These are phyloP conservation scores for Euphydryas editha DNA, from an alignment of 2,888 invertebrate species.

Conservation along the genomic window DNA sequence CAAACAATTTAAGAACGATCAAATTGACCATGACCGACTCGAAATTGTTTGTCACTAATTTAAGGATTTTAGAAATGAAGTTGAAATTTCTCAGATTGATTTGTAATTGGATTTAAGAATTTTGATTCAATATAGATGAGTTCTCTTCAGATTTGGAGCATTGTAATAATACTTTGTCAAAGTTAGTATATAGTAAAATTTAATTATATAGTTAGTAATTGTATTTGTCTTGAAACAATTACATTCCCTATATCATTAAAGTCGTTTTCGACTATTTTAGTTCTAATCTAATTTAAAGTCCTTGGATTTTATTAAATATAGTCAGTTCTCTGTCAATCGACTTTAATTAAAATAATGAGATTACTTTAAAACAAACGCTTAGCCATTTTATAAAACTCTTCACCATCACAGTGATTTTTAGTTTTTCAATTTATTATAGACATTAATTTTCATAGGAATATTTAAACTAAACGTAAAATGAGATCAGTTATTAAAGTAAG, in stretches of 20 bases:
- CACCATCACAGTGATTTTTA: too few relatives aligned
- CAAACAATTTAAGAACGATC: slow-evolving; percentile 21
- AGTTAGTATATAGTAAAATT: slow-evolving; percentile 68
- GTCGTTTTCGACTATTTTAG: background rate
- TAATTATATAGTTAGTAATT: background rate
- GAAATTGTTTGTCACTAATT: slow-evolving; percentile 61
- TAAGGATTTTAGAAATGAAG: slow-evolving; percentile 44
- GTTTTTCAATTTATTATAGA: too few relatives aligned
- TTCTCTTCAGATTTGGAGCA: slow-evolving; percentile 62
- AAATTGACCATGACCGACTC: slow-evolving; percentile 54
- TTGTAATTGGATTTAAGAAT: slow-evolving; percentile 41
- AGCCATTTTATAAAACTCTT: too few relatives aligned
- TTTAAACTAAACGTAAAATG: too few relatives aligned
- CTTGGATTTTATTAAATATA: background rate
- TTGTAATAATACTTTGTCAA: slow-evolving; percentile 63
- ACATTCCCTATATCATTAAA: background rate
- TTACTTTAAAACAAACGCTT: too few relatives aligned
- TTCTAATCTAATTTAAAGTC: background rate
- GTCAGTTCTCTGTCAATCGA: background rate
- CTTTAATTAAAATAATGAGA: too few relatives aligned
- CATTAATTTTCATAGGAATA: too few relatives aligned
- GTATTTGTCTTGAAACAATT: background rate
- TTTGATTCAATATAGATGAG: slow-evolving; percentile 52
- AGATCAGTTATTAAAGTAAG: too few relatives aligned
- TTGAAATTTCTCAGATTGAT: slow-evolving; percentile 28